A percentile compares a stretch with the other conserved stretches of the same genome.
phyloP scores from a whole-genome alignment of 2,113 vertebrate genomes.

The Paradisaea rubra region DNA sequence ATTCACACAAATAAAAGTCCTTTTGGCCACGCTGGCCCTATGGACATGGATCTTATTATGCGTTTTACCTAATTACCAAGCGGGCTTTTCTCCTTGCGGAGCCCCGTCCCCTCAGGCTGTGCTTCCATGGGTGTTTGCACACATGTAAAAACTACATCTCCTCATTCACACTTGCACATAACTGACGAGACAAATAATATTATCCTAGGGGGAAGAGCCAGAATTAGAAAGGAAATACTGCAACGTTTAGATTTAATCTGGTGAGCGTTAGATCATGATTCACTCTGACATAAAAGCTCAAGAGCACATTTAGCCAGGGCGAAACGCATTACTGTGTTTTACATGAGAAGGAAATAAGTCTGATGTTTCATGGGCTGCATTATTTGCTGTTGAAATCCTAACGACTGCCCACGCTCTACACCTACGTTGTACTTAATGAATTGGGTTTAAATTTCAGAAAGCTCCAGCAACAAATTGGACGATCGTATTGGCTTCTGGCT shows the following conservation, averaged over 20 bases:
- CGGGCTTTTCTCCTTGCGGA: background rate
- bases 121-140: background rate
- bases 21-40: background rate
- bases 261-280: conserved; percentile 41
- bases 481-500: background rate
- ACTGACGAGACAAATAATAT: conserved; percentile 23
- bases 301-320: conserved; percentile 18
- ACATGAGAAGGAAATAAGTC: conserved; percentile 30
- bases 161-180: background rate
- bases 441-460: background rate
- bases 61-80: conserved; percentile 13
- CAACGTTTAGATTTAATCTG: conserved; percentile 15
- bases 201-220: conserved; percentile 18
- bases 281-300: conserved; percentile 49
- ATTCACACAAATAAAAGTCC: conserved; percentile 12
- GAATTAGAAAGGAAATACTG: conserved; percentile 33
- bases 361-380: conserved; percentile 17
- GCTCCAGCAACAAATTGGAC: background rate
- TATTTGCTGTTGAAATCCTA: conserved; percentile 53
- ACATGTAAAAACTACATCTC: background rate
- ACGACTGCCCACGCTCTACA: background rate
- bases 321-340: background rate
- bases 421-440: background rate
- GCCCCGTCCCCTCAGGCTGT: background rate
- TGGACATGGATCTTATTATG: conserved; percentile 56